A percentile compares a stretch with the other conserved stretches of the same genome.
Evolutionary conservation across 1,140 invertebrate species (phyloP).

Genomic region (Arctopsyche grandis): DNA sequence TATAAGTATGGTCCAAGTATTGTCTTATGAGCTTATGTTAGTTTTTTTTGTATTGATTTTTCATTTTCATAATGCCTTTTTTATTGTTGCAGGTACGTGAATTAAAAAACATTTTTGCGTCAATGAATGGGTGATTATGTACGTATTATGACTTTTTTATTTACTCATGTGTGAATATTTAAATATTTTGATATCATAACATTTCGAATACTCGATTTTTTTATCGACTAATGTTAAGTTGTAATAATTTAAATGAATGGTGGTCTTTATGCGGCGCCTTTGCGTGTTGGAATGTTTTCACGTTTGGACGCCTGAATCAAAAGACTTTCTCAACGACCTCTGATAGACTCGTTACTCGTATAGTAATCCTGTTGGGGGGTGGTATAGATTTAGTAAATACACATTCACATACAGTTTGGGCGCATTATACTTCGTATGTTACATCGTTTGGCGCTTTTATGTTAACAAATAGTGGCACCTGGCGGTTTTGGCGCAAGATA

Average conservation of each 20-base stretch:
- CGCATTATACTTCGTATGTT: background rate
- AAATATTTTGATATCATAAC: background rate
- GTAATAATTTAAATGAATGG: background rate
- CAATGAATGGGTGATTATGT: too few species aligned
- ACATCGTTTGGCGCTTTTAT: too few species aligned
- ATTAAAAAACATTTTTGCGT: too few species aligned
- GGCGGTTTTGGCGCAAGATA: too few species aligned
- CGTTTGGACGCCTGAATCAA: constrained; percentile 33
- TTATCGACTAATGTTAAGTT: background rate
- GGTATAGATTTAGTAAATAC: too few species aligned
- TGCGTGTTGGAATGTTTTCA: constrained; percentile 18
- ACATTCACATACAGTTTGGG: too few species aligned
- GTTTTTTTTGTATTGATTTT: too few species aligned
- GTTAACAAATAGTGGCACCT: too few species aligned
- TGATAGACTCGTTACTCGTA: background rate
- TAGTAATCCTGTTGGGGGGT: background rate
- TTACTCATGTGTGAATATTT: background rate
- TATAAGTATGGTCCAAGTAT: too few species aligned
- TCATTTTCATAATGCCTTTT: too few species aligned
- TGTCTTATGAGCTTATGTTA: too few species aligned
- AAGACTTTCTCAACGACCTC: constrained; percentile 18
- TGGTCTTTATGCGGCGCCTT: background rate
- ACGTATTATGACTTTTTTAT: background rate
- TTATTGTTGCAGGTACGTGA: too few species aligned
- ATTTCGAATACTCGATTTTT: background rate